Conservation (phyloP, 2,797 vertebrate genomes). For the Capromys pilorides region DNA sequence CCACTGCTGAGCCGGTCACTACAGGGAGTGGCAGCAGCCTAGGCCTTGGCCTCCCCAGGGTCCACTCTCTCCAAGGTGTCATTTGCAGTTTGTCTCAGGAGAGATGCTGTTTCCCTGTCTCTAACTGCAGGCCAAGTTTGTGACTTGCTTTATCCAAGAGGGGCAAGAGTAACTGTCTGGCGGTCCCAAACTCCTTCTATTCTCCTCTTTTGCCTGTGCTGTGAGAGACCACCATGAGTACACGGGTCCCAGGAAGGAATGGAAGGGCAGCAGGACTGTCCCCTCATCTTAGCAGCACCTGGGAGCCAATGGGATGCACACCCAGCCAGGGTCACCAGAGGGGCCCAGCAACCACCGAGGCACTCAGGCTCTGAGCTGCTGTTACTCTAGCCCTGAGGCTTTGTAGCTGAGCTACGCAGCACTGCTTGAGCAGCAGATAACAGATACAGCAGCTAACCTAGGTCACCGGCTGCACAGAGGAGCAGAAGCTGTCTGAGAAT, state of each 20-base stretch:
- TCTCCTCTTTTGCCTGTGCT: neutral
- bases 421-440: neutral
- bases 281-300: neutral
- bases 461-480: neutral
- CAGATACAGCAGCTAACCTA: neutral
- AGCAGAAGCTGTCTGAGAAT: neutral
- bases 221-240: neutral
- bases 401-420: neutral
- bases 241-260: neutral
- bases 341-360: neutral
- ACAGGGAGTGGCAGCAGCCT: neutral
- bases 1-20: neutral
- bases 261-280: neutral
- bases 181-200: neutral
- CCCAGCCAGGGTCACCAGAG: neutral
- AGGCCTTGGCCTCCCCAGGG: neutral
- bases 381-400: neutral
- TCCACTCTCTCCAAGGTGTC: neutral
- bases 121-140: neutral
- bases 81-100: neutral
- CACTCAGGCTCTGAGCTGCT: too few relatives aligned
- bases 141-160: neutral
- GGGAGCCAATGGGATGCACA: neutral
- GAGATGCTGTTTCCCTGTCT: neutral
- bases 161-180: neutral